Percentiles rank a stretch among this genome's conserved stretches.
These are phyloP conservation scores for Abscondita cerata DNA, from an alignment of 2,888 invertebrate species.

Conservation along the genomic window DNA sequence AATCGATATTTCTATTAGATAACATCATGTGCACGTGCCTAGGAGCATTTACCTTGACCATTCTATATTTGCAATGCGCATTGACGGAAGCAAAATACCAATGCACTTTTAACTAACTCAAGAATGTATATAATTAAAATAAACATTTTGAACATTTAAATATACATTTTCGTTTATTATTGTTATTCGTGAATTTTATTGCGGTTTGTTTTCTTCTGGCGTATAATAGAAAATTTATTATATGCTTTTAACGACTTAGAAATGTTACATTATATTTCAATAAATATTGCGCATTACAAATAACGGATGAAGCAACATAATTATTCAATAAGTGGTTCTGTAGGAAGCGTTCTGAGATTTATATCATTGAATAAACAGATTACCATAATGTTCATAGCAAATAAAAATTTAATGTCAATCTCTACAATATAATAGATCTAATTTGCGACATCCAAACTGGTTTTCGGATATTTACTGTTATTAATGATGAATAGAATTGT, in stretches of 20 bases:
- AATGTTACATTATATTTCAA: neutral
- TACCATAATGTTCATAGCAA: neutral
- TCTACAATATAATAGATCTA: neutral
- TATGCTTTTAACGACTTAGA: neutral
- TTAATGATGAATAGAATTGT: neutral
- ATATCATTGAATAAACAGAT: conserved; percentile 2
- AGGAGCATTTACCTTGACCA: conserved; percentile 44
- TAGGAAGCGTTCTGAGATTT: neutral
- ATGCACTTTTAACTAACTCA: conserved; percentile 20
- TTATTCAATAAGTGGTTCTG: conserved; percentile 7
- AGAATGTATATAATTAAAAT: conserved; percentile 21
- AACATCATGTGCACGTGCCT: conserved; percentile 44
- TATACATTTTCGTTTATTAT: neutral
- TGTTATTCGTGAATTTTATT: neutral
- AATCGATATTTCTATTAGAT: conserved; percentile 37
- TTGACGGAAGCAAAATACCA: conserved; percentile 45
- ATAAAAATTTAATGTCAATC: neutral
- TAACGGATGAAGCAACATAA: conserved; percentile 1
- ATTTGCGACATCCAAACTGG: conserved; percentile 1
- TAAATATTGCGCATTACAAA: neutral
- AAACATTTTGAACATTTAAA: neutral
- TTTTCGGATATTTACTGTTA: neutral
- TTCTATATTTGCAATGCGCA: conserved; percentile 47
- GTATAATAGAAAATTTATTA: conserved; percentile 1
- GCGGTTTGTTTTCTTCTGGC: neutral